Evolutionary conservation across 2,888 invertebrate genomes (phyloP).

Genomic region (Hyposoter dolosus): DNA sequence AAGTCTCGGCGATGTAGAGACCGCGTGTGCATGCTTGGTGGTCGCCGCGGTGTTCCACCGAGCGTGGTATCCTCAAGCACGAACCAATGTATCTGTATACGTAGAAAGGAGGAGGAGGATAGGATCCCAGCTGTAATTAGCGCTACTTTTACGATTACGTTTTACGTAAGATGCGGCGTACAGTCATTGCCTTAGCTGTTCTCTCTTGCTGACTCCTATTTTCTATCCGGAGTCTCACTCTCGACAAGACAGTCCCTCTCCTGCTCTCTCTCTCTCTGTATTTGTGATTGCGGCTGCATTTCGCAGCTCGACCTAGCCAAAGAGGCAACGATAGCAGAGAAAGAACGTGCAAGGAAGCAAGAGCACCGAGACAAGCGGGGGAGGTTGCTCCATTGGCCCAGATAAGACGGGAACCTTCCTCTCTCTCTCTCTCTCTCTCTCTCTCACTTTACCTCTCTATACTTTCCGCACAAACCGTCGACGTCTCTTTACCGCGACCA

Average conservation of each 20-base stretch:
- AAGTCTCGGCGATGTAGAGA: constrained; percentile 50
- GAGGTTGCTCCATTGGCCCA: constrained; percentile 79
- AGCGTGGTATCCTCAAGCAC: constrained; percentile 18
- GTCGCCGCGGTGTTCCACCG: constrained; percentile 42
- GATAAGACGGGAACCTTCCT: constrained; percentile 73
- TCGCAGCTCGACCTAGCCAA: constrained; percentile 64
- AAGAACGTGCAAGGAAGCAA: constrained; percentile 9
- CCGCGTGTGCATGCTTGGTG: constrained; percentile 42
- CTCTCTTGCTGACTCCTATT: constrained; percentile 36
- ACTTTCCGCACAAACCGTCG: constrained; percentile 50
- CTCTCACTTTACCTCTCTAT: constrained; percentile 50
- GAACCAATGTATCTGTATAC: neutral
- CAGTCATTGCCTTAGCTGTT: constrained; percentile 44
- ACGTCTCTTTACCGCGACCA: constrained; percentile 64
- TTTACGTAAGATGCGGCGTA: constrained; percentile 62
- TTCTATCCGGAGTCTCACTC: constrained; percentile 47
- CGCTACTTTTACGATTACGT: constrained; percentile 66
- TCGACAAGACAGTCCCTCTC: constrained; percentile 27
- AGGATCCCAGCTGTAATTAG: constrained; percentile 63
- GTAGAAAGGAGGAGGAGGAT: neutral
- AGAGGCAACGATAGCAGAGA: constrained; percentile 42
- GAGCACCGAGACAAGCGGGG: constrained; percentile 42
- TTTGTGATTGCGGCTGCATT: constrained; percentile 54
- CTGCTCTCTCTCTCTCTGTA: neutral
- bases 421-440: constrained; percentile 26